A percentile compares a stretch with the other conserved stretches of the same genome.
phyloP scores from a whole-genome alignment of 2,888 invertebrate genomes.

The Dicycla oo region DNA sequence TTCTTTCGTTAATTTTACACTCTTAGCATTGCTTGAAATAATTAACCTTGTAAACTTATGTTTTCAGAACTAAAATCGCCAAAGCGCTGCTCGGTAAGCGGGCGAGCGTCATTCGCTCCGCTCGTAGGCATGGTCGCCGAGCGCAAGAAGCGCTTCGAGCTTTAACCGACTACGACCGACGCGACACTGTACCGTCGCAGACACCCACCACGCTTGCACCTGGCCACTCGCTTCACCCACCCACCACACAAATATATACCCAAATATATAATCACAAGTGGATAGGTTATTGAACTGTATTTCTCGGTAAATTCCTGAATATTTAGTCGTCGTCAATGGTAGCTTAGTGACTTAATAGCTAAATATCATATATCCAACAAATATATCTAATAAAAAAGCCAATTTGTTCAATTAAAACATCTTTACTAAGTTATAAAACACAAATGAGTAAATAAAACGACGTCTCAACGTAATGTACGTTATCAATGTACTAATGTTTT shows the following conservation, averaged over 20 bases:
- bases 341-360: constrained; percentile 42
- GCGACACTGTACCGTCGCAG: constrained; percentile 58
- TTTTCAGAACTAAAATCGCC: constrained; percentile 82
- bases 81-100: constrained; percentile 83
- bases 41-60: neutral
- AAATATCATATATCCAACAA: constrained; percentile 54
- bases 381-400: constrained; percentile 48
- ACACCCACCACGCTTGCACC: constrained; percentile 86
- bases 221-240: constrained; percentile 79
- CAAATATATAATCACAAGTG: constrained; percentile 51
- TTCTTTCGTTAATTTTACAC: no score
- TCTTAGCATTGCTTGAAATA: no score
- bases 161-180: constrained; percentile 65
- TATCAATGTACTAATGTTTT: constrained; percentile 57
- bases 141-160: constrained; percentile 93
- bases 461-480: constrained; percentile 39
- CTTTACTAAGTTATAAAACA: constrained; percentile 52
- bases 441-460: constrained; percentile 47
- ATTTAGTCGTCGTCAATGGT: constrained; percentile 39
- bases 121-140: constrained; percentile 94
- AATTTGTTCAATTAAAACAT: constrained; percentile 43
- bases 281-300: constrained; percentile 36
- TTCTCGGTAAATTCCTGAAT: constrained; percentile 16
- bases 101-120: constrained; percentile 86
- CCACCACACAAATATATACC: constrained; percentile 45